phyloP scores from a whole-genome alignment of 2,797 vertebrate genomes.

The Cirrhinus mrigala region DNA sequence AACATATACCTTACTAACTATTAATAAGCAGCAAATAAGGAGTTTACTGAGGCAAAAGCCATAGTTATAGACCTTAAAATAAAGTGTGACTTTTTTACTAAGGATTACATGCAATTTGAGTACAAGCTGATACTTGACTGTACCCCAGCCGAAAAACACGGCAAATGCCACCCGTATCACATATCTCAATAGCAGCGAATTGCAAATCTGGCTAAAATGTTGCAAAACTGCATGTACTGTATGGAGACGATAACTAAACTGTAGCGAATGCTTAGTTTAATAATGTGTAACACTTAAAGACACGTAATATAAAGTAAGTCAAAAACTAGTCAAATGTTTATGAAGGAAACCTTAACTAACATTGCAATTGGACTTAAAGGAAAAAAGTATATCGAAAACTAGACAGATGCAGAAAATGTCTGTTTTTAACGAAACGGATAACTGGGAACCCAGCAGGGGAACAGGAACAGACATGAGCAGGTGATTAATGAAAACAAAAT shows the following conservation, averaged over 20 bases:
- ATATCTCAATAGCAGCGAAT: not conserved
- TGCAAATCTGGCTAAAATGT: not conserved
- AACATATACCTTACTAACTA: too few relatives aligned
- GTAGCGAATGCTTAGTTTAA: not conserved
- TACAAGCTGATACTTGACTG: too few relatives aligned
- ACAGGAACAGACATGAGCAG: slow-evolving; percentile 17
- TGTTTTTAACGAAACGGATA: not conserved
- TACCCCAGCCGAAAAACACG: too few relatives aligned
- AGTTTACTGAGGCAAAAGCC: too few relatives aligned
- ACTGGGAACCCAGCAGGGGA: not conserved
- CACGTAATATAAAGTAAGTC: not conserved
- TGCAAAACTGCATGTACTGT: not conserved
- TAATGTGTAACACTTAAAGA: not conserved
- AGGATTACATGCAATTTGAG: too few relatives aligned
- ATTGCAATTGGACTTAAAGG: not conserved
- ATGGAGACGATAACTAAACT: not conserved
- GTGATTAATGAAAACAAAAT: slow-evolving; percentile 23
- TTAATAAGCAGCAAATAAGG: too few relatives aligned
- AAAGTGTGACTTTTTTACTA: too few relatives aligned
- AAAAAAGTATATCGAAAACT: too few relatives aligned
- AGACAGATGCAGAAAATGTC: not conserved
- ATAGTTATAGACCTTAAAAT: too few relatives aligned
- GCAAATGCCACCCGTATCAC: not conserved
- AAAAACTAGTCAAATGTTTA: not conserved
- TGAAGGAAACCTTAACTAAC: not conserved